Evolutionary conservation across 64 coral and sea anemone species (phyloP), one percentile per base, ranked within the genome.

Genomic region (Pocillopora verrucosa): DNA sequence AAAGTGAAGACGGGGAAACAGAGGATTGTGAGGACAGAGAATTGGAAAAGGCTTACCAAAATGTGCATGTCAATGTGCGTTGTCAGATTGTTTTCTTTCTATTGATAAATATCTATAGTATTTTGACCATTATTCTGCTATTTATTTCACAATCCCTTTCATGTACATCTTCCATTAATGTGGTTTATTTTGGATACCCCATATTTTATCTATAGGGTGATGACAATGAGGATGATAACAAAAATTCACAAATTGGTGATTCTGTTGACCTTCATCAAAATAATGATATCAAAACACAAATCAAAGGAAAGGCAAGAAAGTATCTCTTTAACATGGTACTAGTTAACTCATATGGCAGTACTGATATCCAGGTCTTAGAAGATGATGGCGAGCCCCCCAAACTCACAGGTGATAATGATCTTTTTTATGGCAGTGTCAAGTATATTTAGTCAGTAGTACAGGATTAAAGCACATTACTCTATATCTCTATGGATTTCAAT

Each of bases 301-400:
- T 10, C 1, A 88, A 58, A 9, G 83, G 84, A 68, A 99, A 95
- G 73, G 76, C 56, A 62, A 62, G 34, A n/a, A 81, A 81, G 9
- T 73, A n/a, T 60, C 60, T 99, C 26, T 99, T 99, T 60, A 90
- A 76, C 30, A 87, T 99, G 78, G 88, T 88, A 14, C 84, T 95
- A 6, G 97, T 99, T 25, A 99, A 99, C 56, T 92, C 86, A 17
- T 99, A 93, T 63, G 97, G 97, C 13, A 99, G 93, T 30, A 87
- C 84, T 80, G 97, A 99, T 85, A 90, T 99, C 10, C 94, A 99
- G 6, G 63, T 88, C 17, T 34, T 99, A 73, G 36, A 89, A 62
- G 88, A 99, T 70, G 89, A 93, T 91, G 88, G 80, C 20, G 91
- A 99, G 58, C 36, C 91, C 20, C 93, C 95, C 10, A 81, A 82